Evolutionary conservation across 2,113 vertebrate genomes (phyloP), one percentile per base, ranked within the genome.

Genomic region (Donacobius atricapilla): DNA sequence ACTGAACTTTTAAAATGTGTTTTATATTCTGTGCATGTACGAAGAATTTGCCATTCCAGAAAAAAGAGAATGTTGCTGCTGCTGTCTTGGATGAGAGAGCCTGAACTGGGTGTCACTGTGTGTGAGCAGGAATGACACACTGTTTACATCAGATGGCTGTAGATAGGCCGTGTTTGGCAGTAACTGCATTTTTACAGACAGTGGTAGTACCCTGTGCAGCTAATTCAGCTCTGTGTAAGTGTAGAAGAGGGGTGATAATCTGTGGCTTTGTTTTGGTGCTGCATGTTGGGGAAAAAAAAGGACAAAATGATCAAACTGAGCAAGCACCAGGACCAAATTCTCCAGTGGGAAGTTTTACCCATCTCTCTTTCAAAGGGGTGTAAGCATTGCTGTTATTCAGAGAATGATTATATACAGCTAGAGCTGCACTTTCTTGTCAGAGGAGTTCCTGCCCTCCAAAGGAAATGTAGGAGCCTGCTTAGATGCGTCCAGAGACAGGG

Each of bases 311-410:
- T 60, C 6, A 24, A 69, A 53, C 23, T 50, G 39, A 86, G 35
- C 39, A 68, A 84, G 24, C 1, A 0, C 1, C 1, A 77, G 37
- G 56, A 70, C 45, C 11, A 63, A 77, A 70, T 81, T 19, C 15
- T 75, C 37, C 2, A 2, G 25, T 64, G 54, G 37, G 28, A 81
- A 53, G 40, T 25, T 89, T 48, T 50, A 45, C 13, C 24, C 0
- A 1, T 72, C 19, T n/a, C 33, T 45, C 23, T 42, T 42, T 81
- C 15, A 57, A 45, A 57, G 0, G 4, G 2, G 2, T 63, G 7
- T 30, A 10, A 50, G 30, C n/a, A 27, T 93, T 40, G 13, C 28
- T 73, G 25, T 66, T 73, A 20, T 6, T 78, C 30, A 75, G 51
- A 30, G 60, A 4, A 47, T 50, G 33, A 5, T 70, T 66, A 11